Base-by-base conservation (phyloP, 2,113 vertebrate species). In the Pachycephala philippinensis region DNA sequence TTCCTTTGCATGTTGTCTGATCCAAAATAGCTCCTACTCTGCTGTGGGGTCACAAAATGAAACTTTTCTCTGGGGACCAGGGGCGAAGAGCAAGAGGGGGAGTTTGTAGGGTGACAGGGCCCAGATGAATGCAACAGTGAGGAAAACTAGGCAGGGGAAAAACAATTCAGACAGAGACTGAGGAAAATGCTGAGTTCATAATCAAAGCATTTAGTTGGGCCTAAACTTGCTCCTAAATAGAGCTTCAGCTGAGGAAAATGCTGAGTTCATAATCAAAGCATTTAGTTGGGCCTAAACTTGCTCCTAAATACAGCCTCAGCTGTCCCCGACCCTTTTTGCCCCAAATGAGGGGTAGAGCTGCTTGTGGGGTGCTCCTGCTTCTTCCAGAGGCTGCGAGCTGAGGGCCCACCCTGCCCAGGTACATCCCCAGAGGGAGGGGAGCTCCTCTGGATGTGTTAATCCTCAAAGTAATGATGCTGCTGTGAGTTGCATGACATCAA, bases 401-500 rank as follows among this genome's bases (percentile, higher is more conserved):
- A 16, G 37, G 81, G 71, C 45, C 63, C 57, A 66, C 22, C 61
- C 79, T 93, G 37, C 15, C 44, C 63, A 68, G 33, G 13, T 35
- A 71, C 37, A 76, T 60, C 74, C 77, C 87, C 10, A 71, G 57
- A 95, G 84, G 93, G 77, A 84, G 65, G 13, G 81, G 40, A 89
- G 52, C 84, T 85, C 37, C 65, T 80, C 83, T 77, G 75, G 54
- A 59, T 93, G 78, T 76, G 68, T 84, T 94, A 96, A 96, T 95
- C 88, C 90, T 64, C 71, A 33, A 56, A 65, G 63, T 27, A 81
- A 88, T 88, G 88, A 94, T 94, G 93, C 44, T 87, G 59, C 93
- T 83, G 17, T 52, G 90, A 96, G 87, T 66, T 86, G 95, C 95
- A 68, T 88, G 92, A 86, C 95, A 96, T 96, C 95, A 96, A 87